Percentiles rank a stretch among this genome's conserved stretches.
These are phyloP conservation scores for Buathra laborator DNA, from an alignment of 2,888 invertebrate species.

Conservation along the genomic window DNA sequence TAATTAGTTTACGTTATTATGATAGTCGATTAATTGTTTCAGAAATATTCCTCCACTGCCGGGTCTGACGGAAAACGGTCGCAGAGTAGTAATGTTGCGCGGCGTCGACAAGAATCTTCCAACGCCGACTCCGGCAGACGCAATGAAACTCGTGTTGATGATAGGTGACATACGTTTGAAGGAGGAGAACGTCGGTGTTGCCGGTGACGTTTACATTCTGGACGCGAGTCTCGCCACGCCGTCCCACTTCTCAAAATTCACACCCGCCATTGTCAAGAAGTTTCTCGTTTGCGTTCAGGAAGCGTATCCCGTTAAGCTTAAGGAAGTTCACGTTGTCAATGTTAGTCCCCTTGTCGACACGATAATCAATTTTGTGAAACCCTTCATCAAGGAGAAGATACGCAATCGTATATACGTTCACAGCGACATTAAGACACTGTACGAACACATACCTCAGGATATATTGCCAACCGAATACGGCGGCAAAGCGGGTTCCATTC, in stretches of 20 bases:
- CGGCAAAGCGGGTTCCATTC: slow-evolving; percentile 91
- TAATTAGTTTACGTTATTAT: background rate
- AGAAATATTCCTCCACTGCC: slow-evolving; percentile 93
- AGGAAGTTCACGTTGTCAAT: slow-evolving; percentile 94
- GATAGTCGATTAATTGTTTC: slow-evolving; percentile 59
- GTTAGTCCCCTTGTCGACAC: slow-evolving; percentile 94
- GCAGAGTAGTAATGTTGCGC: slow-evolving; percentile 91
- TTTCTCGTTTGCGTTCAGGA: slow-evolving; percentile 94
- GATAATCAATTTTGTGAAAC: slow-evolving; percentile 94
- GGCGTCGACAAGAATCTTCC: slow-evolving; percentile 90
- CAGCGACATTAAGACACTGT: slow-evolving; percentile 90
- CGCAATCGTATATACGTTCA: slow-evolving; percentile 93
- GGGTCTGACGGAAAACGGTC: slow-evolving; percentile 92
- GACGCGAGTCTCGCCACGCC: slow-evolving; percentile 93
- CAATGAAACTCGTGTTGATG: slow-evolving; percentile 94
- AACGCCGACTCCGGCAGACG: slow-evolving; percentile 91
- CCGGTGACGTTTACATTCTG: slow-evolving; percentile 93
- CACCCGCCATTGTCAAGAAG: slow-evolving; percentile 93
- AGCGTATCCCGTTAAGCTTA: slow-evolving; percentile 95
- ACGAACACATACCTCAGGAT: slow-evolving; percentile 92
- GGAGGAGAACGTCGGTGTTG: slow-evolving; percentile 93
- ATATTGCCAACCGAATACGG: slow-evolving; percentile 94
- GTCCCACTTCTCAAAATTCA: slow-evolving; percentile 93
- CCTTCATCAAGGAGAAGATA: slow-evolving; percentile 95
- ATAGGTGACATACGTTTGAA: slow-evolving; percentile 92